Evolutionary conservation across 2,113 vertebrate genomes (phyloP).

Genomic region (Hydropotes inermis): DNA sequence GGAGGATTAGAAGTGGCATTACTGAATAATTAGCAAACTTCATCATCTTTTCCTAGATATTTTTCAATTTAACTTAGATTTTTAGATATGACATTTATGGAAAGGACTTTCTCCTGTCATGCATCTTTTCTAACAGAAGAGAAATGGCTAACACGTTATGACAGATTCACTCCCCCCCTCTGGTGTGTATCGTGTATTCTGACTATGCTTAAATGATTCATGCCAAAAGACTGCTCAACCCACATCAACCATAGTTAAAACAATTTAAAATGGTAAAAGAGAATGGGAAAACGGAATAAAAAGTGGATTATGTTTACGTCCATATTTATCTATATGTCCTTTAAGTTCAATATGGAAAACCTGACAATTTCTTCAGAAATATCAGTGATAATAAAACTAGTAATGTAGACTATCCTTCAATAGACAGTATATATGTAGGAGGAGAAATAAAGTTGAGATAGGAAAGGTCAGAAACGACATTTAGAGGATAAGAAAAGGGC

Average conservation of each 20-base stretch:
- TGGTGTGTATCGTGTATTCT: neutral
- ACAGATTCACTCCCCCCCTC: neutral
- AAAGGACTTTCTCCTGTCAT: neutral
- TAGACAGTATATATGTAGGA: neutral
- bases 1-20: neutral
- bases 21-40: neutral
- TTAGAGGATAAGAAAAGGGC: neutral
- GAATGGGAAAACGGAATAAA: constrained; percentile 51
- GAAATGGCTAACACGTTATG: constrained; percentile 21
- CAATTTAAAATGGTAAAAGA: constrained; percentile 75
- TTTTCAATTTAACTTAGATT: fast-evolving
- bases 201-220: neutral
- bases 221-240: constrained; percentile 39
- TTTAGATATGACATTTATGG: neutral
- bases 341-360: neutral
- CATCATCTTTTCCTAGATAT: neutral
- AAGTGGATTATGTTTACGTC: neutral
- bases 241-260: constrained; percentile 51
- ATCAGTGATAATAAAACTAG: neutral
- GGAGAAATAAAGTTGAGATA: neutral
- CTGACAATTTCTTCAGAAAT: neutral
- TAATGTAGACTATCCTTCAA: neutral
- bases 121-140: neutral
- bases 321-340: neutral
- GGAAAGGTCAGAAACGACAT: neutral